These are phyloP conservation scores for Phalloptychus januarius DNA, from an alignment of 2,797 vertebrate species.

Conservation along the genomic window DNA sequence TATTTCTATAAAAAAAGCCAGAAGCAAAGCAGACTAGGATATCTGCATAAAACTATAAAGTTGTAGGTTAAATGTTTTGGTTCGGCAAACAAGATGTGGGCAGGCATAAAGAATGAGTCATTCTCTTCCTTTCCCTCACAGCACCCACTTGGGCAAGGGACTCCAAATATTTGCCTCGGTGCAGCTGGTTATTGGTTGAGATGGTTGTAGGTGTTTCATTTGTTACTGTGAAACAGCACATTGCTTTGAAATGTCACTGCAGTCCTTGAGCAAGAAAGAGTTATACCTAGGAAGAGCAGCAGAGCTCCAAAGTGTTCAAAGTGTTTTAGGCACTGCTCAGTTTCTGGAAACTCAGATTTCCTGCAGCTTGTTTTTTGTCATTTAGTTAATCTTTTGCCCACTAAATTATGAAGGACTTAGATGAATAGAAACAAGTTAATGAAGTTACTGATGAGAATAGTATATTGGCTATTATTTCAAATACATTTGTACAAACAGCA, in stretches of 20 bases:
- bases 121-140: constrained; percentile 1
- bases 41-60: not conserved
- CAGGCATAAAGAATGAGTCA: constrained; percentile 11
- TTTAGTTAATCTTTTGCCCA: not conserved
- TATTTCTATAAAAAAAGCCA: not conserved
- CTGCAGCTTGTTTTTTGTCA: not conserved
- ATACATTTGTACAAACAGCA: not conserved
- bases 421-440: not conserved
- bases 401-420: not conserved
- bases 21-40: constrained; percentile 7
- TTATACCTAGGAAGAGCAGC: not conserved
- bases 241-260: constrained; percentile 6
- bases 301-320: not conserved
- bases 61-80: not conserved
- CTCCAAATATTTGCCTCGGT: not conserved
- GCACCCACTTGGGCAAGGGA: not conserved
- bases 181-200: constrained; percentile 12
- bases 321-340: not conserved
- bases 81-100: not conserved
- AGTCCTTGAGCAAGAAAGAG: not conserved
- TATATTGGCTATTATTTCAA: not conserved
- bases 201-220: not conserved
- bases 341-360: not conserved
- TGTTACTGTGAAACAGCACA: constrained; percentile 5
- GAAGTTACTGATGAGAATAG: not conserved